phyloP scores from a whole-genome alignment of 2,888 invertebrate species.

The Bellardia bayeri region DNA sequence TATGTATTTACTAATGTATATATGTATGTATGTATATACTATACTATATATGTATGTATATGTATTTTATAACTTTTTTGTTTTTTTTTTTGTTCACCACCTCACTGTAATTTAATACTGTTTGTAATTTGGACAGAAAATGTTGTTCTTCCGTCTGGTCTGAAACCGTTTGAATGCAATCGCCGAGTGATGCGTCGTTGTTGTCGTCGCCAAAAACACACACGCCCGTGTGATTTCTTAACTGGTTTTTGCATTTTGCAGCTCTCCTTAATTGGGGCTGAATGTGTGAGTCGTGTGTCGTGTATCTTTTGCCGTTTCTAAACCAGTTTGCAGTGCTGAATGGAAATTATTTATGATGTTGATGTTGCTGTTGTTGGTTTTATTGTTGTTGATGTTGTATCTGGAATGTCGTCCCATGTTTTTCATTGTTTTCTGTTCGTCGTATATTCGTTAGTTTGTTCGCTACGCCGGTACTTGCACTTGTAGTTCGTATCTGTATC shows the following conservation, averaged over 20 bases:
- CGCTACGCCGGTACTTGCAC: conserved; percentile 47
- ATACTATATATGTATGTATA: conserved; percentile 7
- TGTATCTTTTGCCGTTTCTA: conserved; percentile 76
- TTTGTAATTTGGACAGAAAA: conserved; percentile 58
- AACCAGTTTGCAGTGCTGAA: conserved; percentile 78
- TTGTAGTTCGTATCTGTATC: conserved; percentile 36
- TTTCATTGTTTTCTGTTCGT: conserved; percentile 48
- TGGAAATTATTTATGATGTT: conserved; percentile 72
- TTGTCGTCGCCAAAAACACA: conserved; percentile 74
- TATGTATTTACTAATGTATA: not conserved
- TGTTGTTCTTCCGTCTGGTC: conserved; percentile 70
- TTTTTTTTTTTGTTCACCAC: conserved; percentile 48
- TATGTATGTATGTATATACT: conserved; percentile 18
- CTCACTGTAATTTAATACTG: conserved; percentile 63
- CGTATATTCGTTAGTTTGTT: conserved; percentile 42
- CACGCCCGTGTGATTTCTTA: conserved; percentile 77
- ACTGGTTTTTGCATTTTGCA: conserved; percentile 74
- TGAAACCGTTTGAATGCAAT: conserved; percentile 75
- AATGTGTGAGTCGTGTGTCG: conserved; percentile 71
- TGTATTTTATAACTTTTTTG: conserved; percentile 25
- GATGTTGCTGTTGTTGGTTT: conserved; percentile 44
- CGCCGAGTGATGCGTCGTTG: conserved; percentile 74
- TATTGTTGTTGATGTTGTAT: conserved; percentile 56
- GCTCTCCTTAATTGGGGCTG: conserved; percentile 70
- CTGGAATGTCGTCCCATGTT: conserved; percentile 60